Percentiles rank a stretch among this genome's conserved stretches.
Evolutionary conservation across 2,888 invertebrate species (phyloP).

Genomic region (Erpobdella octoculata): DNA sequence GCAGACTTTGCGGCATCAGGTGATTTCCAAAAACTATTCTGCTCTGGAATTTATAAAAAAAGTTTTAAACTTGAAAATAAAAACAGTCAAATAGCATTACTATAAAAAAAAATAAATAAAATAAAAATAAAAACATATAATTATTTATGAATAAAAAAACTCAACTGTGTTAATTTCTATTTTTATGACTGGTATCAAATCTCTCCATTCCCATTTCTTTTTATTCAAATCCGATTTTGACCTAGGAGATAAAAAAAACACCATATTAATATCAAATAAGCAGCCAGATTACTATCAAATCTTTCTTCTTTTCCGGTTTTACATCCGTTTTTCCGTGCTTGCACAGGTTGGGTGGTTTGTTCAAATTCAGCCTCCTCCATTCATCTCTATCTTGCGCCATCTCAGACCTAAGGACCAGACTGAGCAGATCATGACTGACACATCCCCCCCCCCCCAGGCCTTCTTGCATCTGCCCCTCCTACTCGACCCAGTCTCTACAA

Average conservation of each 20-base stretch:
- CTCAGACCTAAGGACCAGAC: too few species aligned
- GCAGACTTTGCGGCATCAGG: slow-evolving; percentile 82
- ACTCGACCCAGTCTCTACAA: too few species aligned
- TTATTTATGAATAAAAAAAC: not conserved
- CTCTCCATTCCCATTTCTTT: slow-evolving; percentile 66
- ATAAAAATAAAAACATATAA: not conserved
- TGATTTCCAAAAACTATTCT: slow-evolving; percentile 90
- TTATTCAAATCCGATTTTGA: slow-evolving; percentile 13
- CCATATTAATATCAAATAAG: too few species aligned
- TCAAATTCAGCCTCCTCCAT: too few species aligned
- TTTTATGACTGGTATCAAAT: slow-evolving; percentile 90
- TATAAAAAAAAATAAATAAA: not conserved
- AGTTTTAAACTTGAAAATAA: not conserved
- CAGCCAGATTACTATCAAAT: too few species aligned
- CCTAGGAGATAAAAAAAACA: not conserved
- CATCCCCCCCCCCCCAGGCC: too few species aligned
- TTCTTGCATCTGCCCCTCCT: too few species aligned
- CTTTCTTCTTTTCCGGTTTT: too few species aligned
- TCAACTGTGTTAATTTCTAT: slow-evolving; percentile 62
- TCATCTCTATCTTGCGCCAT: too few species aligned
- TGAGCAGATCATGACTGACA: too few species aligned
- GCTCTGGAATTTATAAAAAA: slow-evolving; percentile 58
- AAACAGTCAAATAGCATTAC: not conserved
- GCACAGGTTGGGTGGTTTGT: too few species aligned
- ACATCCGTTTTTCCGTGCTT: too few species aligned